phyloP scores from a whole-genome alignment of 2,888 invertebrate species.

The Caradrina kadenii region DNA sequence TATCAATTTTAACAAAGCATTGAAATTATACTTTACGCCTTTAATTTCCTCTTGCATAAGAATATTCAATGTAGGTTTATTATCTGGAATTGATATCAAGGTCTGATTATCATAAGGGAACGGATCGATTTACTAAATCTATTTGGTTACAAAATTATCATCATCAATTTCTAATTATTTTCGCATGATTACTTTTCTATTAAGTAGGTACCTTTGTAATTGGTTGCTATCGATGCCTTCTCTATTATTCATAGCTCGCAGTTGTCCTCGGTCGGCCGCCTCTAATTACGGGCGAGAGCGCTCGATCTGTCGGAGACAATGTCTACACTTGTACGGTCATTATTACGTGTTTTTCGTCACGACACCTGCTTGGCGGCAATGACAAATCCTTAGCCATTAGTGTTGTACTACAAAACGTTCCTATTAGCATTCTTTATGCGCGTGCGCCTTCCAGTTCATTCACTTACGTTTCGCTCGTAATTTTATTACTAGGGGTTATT shows the following conservation, averaged over 20 bases:
- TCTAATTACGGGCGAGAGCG: conserved; percentile 80
- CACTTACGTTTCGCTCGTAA: conserved; percentile 43
- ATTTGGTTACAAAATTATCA: conserved; percentile 6
- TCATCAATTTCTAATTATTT: conserved; percentile 24
- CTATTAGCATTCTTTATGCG: conserved; percentile 68
- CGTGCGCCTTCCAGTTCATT: conserved; percentile 56
- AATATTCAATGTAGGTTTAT: conserved; percentile 18
- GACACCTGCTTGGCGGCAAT: conserved; percentile 80
- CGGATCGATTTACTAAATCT: not conserved
- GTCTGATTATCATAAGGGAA: conserved; percentile 40
- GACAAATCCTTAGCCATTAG: conserved; percentile 77
- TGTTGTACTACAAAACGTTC: conserved; percentile 73
- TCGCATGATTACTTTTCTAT: not conserved
- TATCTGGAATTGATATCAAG: conserved; percentile 48
- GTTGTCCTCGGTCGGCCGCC: conserved; percentile 70
- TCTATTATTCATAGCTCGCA: conserved; percentile 63
- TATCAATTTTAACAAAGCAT: conserved; percentile 56
- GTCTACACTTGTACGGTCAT: conserved; percentile 79
- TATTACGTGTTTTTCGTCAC: conserved; percentile 80
- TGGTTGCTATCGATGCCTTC: conserved; percentile 29
- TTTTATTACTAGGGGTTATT: conserved; percentile 38
- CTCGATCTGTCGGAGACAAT: conserved; percentile 77
- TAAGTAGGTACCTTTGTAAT: not conserved
- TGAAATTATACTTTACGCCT: conserved; percentile 38
- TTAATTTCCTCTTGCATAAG: conserved; percentile 29